phyloP scores from a whole-genome alignment of 2,888 invertebrate species.

The Petrophora chlorosata region DNA sequence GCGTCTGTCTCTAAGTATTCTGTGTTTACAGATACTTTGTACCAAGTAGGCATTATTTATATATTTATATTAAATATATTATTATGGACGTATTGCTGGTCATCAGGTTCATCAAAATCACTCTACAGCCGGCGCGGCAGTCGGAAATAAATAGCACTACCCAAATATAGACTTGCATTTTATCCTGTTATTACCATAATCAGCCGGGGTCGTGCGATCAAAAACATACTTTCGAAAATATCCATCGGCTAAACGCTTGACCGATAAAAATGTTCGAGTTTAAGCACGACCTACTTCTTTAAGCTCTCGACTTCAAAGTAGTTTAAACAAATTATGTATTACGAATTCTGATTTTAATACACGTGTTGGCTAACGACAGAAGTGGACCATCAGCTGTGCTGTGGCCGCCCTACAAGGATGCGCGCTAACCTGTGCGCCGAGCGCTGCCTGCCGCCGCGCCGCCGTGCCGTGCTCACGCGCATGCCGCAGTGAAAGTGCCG shows the following conservation, averaged over 20 bases:
- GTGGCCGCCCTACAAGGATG: slow-evolving; percentile 56
- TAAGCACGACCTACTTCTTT: slow-evolving; percentile 3
- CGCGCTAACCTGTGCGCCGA: slow-evolving; percentile 48
- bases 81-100: no score
- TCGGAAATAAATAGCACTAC: no score
- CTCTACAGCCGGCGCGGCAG: no score
- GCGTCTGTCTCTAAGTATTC: no score
- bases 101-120: no score
- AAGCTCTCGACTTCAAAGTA: slow-evolving; percentile 5
- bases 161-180: neutral
- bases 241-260: neutral
- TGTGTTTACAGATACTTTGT: no score
- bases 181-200: neutral
- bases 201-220: neutral
- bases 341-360: slow-evolving; percentile 20
- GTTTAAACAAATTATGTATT: slow-evolving; percentile 20
- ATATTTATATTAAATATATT: no score
- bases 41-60: no score
- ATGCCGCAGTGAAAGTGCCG: slow-evolving; percentile 73
- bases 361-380: slow-evolving; percentile 28
- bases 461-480: slow-evolving; percentile 44
- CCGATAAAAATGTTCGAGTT: neutral
- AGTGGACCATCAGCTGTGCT: slow-evolving; percentile 35
- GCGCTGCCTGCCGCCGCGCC: slow-evolving; percentile 38
- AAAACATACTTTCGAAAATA: neutral